These are phyloP conservation scores for Magallana gigas DNA, from an alignment of 1,140 invertebrate genomes.

Conservation along the genomic window DNA sequence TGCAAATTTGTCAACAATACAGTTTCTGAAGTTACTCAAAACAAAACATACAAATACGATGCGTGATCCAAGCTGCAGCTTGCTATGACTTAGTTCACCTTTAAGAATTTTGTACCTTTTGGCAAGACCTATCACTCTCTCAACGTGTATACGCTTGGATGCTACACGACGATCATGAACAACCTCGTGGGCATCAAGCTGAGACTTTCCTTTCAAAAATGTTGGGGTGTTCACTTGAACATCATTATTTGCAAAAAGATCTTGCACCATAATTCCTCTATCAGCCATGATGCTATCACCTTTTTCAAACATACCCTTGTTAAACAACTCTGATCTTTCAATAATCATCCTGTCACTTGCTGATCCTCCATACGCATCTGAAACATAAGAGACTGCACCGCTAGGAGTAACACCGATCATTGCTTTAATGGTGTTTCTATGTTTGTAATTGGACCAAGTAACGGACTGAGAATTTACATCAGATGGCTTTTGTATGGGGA, in stretches of 20 bases:
- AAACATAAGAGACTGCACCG: constrained; percentile 52
- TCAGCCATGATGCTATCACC: constrained; percentile 60
- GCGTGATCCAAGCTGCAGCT: constrained; percentile 35
- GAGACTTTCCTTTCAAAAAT: constrained; percentile 52
- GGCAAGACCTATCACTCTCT: constrained; percentile 55
- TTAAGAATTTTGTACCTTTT: constrained; percentile 60
- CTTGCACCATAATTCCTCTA: constrained; percentile 59
- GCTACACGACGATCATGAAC: constrained; percentile 55
- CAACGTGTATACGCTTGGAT: constrained; percentile 59
- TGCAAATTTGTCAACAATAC: constrained; percentile 53
- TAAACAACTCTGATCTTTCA: constrained; percentile 47
- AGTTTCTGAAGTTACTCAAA: constrained; percentile 56
- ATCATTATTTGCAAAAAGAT: constrained; percentile 55
- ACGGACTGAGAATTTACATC: constrained; percentile 40
- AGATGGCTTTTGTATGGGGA: no score
- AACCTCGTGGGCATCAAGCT: constrained; percentile 48
- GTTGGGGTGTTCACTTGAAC: constrained; percentile 58
- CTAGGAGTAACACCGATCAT: constrained; percentile 56
- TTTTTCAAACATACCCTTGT: constrained; percentile 9
- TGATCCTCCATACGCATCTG: constrained; percentile 45
- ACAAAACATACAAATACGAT: constrained; percentile 55
- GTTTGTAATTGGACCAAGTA: constrained; percentile 60
- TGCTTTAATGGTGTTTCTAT: constrained; percentile 57
- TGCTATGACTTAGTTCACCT: constrained; percentile 40
- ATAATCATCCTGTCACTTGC: constrained; percentile 57